Percentiles rank a stretch among this genome's conserved stretches.
Evolutionary conservation across 2,888 invertebrate species (phyloP).

Genomic region (Mesochorus sp.): DNA sequence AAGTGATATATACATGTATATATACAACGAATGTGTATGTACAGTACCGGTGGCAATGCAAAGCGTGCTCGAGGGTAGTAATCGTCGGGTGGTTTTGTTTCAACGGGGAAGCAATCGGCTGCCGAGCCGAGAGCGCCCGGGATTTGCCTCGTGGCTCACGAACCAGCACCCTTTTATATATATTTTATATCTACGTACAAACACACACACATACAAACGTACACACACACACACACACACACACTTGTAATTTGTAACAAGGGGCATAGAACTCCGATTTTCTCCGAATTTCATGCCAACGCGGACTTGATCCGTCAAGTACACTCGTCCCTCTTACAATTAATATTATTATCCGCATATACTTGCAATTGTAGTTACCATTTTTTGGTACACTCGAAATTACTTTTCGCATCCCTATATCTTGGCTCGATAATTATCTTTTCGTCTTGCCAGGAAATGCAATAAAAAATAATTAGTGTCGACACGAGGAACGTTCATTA

Average conservation of each 20-base stretch:
- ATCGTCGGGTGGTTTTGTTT: slow-evolving; percentile 55
- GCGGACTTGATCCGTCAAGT: not conserved
- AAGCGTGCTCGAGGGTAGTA: slow-evolving; percentile 59
- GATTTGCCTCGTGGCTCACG: slow-evolving; percentile 42
- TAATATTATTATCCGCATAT: not conserved
- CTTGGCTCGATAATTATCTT: not conserved
- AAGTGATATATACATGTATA: not conserved
- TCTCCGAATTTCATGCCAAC: slow-evolving; percentile 19
- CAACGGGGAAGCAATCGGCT: slow-evolving; percentile 57
- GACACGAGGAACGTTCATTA: not conserved
- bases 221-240: not conserved
- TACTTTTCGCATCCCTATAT: not conserved
- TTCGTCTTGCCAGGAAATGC: not conserved
- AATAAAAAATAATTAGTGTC: not conserved
- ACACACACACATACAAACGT: not conserved
- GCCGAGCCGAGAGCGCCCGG: slow-evolving; percentile 19
- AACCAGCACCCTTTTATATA: slow-evolving; percentile 35
- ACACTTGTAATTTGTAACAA: not conserved
- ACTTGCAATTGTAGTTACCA: too few species aligned
- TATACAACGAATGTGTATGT: not conserved
- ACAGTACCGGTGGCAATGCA: slow-evolving; percentile 31
- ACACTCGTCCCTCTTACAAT: not conserved
- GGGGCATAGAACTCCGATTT: slow-evolving; percentile 6
- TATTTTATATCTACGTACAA: not conserved
- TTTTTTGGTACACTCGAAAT: slow-evolving; percentile 8